Base-by-base conservation (phyloP, 2,888 invertebrate species). In the Ennomos fuscantarius region DNA sequence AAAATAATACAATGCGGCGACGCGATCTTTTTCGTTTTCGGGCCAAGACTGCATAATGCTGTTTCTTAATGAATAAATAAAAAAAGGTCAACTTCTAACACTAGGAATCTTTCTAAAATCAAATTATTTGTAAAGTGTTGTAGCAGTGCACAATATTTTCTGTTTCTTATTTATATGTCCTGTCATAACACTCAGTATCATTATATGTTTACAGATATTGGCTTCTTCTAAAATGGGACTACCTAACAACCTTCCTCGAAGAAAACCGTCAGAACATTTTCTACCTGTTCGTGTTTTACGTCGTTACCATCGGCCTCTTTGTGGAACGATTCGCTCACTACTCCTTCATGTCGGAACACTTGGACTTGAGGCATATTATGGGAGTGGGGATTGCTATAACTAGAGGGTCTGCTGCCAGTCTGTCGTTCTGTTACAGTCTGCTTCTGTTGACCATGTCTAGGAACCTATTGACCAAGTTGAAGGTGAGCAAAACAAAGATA, bases 181-280 rank as follows among this genome's bases (percentile, higher is more conserved):
- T 15, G 15, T 1, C 15, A 24, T 24, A 24, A 24, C 24, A 24
- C 24, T 6, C 2, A 1, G 6, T 6, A 5, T n/a, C n/a, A n/a
- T 24, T 6, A 24, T 24, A 15, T 24, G 3, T 51, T 82, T 82
- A 32, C 79, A 94, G 95, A 46, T 94, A 95, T 72, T 97, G 95
- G 94, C 62, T 96, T 1, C 89, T 95, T 31, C 93, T 95, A 58
- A 96, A 97, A 82, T 97, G 97, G 96, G 97, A 98, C 80, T 95
- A 95, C 47, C 88, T 97, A 31, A 96, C 97, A 3, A 98, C 99
- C 0, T 98, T 97, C 81, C 89, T 99, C 58, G 99, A 99, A 89
- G 98, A 99, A 82, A 98, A 99, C 82, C 93, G 99, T 10, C 99
- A 99, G 77, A 98, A 99, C 79, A 98, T 99, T 62, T 98, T 98